These are phyloP conservation scores for Hedychridium roseum DNA, from an alignment of 2,888 invertebrate genomes.

Conservation along the genomic window DNA sequence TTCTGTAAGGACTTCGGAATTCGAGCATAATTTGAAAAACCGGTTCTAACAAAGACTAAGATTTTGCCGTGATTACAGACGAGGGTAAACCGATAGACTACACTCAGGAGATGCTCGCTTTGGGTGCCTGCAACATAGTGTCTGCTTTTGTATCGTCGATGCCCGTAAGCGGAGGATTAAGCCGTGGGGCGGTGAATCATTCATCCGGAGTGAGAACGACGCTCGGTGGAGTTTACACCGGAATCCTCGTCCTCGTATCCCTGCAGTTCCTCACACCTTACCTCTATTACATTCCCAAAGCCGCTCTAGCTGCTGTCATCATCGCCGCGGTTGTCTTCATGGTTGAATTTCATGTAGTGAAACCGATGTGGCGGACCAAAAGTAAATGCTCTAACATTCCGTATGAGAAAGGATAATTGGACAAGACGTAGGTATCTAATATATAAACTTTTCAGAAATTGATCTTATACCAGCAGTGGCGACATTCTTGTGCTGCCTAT, in stretches of 20 bases:
- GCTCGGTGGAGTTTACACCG: conserved; percentile 73
- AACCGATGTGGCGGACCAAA: conserved; percentile 73
- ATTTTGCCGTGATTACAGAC: conserved; percentile 57
- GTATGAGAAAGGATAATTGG: conserved; percentile 6
- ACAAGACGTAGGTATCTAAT: not conserved
- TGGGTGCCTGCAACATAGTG: conserved; percentile 72
- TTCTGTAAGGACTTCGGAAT: conserved; percentile 66
- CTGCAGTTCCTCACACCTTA: conserved; percentile 73
- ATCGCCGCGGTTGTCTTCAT: conserved; percentile 77
- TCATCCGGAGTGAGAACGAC: conserved; percentile 77
- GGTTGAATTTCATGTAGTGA: conserved; percentile 72
- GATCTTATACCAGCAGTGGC: conserved; percentile 73
- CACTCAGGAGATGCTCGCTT: conserved; percentile 76
- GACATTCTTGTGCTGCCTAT: conserved; percentile 73
- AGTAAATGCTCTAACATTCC: conserved; percentile 62
- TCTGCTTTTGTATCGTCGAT: conserved; percentile 76
- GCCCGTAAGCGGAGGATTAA: conserved; percentile 72
- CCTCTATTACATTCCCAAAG: conserved; percentile 72
- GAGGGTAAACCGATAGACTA: conserved; percentile 72
- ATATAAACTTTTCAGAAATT: conserved; percentile 68
- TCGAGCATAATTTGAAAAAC: not conserved
- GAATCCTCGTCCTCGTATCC: conserved; percentile 66
- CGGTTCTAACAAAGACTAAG: too few relatives aligned
- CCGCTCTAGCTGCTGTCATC: conserved; percentile 75
- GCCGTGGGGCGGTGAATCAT: conserved; percentile 75